phyloP scores from a whole-genome alignment of 2,888 invertebrate genomes.

The Xestia sexstrigata region DNA sequence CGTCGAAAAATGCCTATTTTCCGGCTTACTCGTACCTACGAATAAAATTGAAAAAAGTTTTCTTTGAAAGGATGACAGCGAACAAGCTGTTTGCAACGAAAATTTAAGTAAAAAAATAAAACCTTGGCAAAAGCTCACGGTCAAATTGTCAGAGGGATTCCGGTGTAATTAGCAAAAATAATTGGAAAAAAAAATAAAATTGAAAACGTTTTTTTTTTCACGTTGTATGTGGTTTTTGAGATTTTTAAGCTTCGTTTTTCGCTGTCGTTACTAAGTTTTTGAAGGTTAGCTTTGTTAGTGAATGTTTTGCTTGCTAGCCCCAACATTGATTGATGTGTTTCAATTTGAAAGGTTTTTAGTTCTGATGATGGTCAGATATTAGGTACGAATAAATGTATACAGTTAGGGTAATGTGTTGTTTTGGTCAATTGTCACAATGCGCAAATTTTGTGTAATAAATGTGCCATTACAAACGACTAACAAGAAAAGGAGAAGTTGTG shows the following conservation, averaged over 20 bases:
- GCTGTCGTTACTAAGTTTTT: not conserved
- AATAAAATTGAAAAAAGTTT: conserved; percentile 46
- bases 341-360: not conserved
- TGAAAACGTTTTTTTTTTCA: conserved; percentile 6
- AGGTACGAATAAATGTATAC: not conserved
- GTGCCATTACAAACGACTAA: too few species aligned
- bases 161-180: conserved; percentile 48
- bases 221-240: conserved; percentile 1
- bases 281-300: not conserved
- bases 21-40: not conserved
- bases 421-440: not conserved
- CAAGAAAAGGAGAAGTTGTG: not conserved
- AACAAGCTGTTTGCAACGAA: conserved; percentile 5
- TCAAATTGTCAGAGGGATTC: conserved; percentile 20
- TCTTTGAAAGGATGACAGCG: conserved; percentile 7
- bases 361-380: not conserved
- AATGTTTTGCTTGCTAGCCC: conserved; percentile 10
- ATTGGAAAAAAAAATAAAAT: conserved; percentile 24
- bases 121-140: not conserved
- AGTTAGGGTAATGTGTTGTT: not conserved
- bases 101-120: conserved; percentile 19
- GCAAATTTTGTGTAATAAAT: too few species aligned
- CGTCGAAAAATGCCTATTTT: conserved; percentile 39
- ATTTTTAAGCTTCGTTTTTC: not conserved
- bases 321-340: not conserved